These are phyloP conservation scores for Tetheella fluctuosa DNA, from an alignment of 2,888 invertebrate genomes.

Conservation along the genomic window DNA sequence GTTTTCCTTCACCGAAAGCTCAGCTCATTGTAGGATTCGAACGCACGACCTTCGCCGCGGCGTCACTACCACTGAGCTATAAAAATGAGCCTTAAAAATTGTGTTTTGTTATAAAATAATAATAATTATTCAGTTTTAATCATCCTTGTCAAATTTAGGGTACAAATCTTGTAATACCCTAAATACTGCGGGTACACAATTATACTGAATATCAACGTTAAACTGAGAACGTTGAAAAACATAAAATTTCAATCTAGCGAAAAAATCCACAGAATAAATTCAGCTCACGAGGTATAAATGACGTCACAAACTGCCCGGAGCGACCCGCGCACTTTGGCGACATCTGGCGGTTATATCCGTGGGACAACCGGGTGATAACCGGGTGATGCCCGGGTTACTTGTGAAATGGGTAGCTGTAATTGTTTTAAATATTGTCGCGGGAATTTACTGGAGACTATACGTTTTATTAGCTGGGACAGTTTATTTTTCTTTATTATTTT, in stretches of 20 bases:
- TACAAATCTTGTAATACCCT: too few relatives aligned
- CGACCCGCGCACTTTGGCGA: neutral
- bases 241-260: neutral
- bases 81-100: too few relatives aligned
- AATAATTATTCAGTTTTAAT: too few relatives aligned
- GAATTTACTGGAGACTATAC: neutral
- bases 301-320: neutral
- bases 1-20: too few relatives aligned
- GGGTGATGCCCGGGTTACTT: neutral
- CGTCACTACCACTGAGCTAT: too few relatives aligned
- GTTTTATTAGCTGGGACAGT: neutral
- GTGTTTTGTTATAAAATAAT: too few relatives aligned
- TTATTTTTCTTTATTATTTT: too few relatives aligned
- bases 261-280: neutral
- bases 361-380: slow-evolving; percentile 4
- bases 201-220: neutral
- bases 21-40: too few relatives aligned
- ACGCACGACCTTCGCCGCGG: too few relatives aligned
- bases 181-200: too few relatives aligned
- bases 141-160: too few relatives aligned
- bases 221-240: neutral
- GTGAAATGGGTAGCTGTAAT: neutral
- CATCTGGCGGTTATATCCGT: slow-evolving; percentile 5
- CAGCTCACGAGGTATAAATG: neutral
- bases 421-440: neutral